Evolutionary conservation across 2,113 vertebrate genomes (phyloP).

Genomic region (Pristiophorus japonicus): DNA sequence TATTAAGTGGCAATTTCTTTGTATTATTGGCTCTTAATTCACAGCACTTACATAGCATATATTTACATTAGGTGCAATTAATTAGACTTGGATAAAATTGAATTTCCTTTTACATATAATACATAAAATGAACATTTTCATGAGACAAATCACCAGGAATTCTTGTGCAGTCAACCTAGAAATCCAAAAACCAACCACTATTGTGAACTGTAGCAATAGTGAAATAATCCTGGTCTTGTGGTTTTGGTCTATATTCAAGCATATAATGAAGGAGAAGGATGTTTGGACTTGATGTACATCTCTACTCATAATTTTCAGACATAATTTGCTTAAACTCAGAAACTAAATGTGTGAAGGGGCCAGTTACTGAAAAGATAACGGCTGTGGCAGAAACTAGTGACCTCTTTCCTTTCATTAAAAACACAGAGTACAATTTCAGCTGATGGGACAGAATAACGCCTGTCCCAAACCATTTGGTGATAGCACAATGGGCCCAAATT

Average conservation of each 20-base stretch:
- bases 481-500: neutral
- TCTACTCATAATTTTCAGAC: neutral
- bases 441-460: neutral
- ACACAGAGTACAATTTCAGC: neutral
- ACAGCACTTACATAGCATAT: neutral
- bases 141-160: neutral
- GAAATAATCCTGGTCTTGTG: neutral
- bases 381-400: neutral
- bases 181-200: neutral
- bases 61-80: neutral
- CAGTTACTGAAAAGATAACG: neutral
- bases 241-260: neutral
- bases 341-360: neutral
- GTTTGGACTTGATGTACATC: neutral
- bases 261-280: neutral
- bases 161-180: neutral
- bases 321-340: neutral
- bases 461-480: neutral
- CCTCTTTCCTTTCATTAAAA: neutral
- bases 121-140: neutral
- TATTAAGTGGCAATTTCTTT: conserved; percentile 1
- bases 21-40: neutral
- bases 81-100: neutral
- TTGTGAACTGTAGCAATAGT: neutral
- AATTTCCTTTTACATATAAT: neutral